Conservation (phyloP, 2,888 invertebrate genomes). For the Agapostemon virescens region DNA sequence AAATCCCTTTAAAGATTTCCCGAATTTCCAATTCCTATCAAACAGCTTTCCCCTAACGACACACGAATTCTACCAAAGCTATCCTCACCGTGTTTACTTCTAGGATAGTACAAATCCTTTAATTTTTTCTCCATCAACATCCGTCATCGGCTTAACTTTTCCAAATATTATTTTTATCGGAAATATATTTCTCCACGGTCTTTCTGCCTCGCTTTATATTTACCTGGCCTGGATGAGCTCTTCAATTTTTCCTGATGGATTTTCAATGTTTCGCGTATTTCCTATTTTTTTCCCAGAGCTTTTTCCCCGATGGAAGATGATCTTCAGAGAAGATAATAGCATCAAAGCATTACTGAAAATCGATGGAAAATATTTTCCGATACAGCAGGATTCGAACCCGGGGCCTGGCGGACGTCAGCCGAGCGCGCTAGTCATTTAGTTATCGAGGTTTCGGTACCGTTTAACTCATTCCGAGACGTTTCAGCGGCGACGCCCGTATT, state of each 20-base stretch:
- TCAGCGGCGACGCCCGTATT: not conserved
- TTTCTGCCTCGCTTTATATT: too few species aligned
- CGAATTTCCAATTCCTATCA: too few species aligned
- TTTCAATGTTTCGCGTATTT: not conserved
- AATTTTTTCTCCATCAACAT: too few species aligned
- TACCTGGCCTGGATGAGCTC: too few species aligned
- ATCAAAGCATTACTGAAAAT: not conserved
- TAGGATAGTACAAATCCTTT: too few species aligned
- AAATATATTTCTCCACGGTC: too few species aligned
- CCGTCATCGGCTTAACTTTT: too few species aligned
- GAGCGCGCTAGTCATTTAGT: not conserved
- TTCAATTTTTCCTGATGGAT: not conserved
- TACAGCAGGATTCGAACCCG: not conserved
- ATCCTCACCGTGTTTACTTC: too few species aligned
- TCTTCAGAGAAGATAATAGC: not conserved
- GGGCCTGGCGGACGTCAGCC: not conserved
- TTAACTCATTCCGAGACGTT: constrained; percentile 15
- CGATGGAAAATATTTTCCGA: not conserved
- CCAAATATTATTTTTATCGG: not conserved
- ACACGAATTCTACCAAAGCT: too few species aligned
- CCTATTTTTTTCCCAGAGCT: not conserved
- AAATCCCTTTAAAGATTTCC: too few species aligned
- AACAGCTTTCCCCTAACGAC: too few species aligned
- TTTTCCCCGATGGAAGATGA: not conserved
- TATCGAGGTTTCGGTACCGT: not conserved